Conservation (phyloP, 2,113 vertebrate genomes). For the Anthoscopus minutus region DNA sequence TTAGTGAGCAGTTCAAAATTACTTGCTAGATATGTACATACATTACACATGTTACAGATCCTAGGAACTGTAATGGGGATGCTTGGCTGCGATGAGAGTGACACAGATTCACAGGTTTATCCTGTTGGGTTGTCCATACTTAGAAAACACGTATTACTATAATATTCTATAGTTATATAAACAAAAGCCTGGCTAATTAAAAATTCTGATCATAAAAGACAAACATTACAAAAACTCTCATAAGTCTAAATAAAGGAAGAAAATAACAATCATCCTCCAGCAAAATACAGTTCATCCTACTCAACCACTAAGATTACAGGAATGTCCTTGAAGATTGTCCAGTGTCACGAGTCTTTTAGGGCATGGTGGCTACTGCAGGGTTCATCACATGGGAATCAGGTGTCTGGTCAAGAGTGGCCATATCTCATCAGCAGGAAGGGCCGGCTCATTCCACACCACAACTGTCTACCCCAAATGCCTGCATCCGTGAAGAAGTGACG, state of each 20-base stretch:
- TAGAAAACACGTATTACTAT: neutral
- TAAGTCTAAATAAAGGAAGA: neutral
- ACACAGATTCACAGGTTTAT: neutral
- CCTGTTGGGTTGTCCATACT: neutral
- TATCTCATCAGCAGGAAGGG: neutral
- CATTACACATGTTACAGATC: neutral
- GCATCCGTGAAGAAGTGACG: neutral
- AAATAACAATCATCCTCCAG: neutral
- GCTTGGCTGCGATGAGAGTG: accelerated
- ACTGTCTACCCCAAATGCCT: too few relatives aligned
- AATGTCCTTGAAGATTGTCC: neutral
- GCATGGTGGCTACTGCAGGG: neutral
- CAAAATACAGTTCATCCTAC: neutral
- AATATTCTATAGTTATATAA: neutral
- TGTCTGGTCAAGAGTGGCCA: neutral
- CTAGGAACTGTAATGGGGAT: neutral
- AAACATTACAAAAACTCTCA: neutral
- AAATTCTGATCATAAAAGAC: neutral
- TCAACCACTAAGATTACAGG: neutral
- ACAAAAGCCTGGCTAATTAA: neutral
- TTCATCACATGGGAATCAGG: neutral
- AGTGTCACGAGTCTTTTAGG: accelerated
- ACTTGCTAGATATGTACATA: neutral
- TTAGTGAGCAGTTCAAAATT: neutral
- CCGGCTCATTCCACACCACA: neutral